phyloP scores from a whole-genome alignment of 2,888 invertebrate species.

The Agriopis marginaria region DNA sequence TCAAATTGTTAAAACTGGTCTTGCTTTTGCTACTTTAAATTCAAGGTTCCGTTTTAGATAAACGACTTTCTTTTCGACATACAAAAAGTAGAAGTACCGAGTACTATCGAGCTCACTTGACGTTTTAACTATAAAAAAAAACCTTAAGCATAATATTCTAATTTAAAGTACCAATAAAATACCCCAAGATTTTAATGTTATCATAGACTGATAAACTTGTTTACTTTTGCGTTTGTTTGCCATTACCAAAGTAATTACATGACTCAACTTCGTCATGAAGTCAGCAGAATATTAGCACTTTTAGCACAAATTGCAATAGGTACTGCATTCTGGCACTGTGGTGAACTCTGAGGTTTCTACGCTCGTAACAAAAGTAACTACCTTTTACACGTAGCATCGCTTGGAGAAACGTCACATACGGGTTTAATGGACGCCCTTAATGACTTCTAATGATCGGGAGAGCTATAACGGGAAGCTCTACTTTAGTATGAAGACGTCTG shows the following conservation, averaged over 20 bases:
- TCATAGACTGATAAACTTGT: conserved; percentile 18
- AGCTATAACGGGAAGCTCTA: conserved; percentile 18
- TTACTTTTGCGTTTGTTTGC: conserved; percentile 20
- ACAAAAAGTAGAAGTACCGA: background rate
- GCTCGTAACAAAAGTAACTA: conserved; percentile 11
- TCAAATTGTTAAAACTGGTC: conserved; percentile 8
- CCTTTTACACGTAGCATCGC: conserved; percentile 12
- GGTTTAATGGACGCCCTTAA: conserved; percentile 28
- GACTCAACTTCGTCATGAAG: conserved; percentile 20
- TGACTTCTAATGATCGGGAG: conserved; percentile 26
- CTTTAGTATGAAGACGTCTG: conserved; percentile 8
- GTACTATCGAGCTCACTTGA: background rate
- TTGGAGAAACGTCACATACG: conserved; percentile 21
- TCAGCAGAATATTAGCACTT: conserved; percentile 18
- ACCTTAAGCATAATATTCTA: background rate
- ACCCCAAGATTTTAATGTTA: conserved; percentile 11
- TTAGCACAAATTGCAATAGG: conserved; percentile 2
- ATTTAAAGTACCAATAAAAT: background rate
- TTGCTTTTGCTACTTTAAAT: conserved; percentile 15
- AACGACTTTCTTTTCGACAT: conserved; percentile 12
- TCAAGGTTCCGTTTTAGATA: conserved; percentile 16
- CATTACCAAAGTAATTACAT: conserved; percentile 25
- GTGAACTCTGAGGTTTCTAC: background rate
- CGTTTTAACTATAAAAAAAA: background rate
- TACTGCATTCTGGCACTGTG: conserved; percentile 1